Evolutionary conservation across 2,113 vertebrate species (phyloP), one percentile per base, ranked within the genome.

Genomic region (Xyrauchen texanus): DNA sequence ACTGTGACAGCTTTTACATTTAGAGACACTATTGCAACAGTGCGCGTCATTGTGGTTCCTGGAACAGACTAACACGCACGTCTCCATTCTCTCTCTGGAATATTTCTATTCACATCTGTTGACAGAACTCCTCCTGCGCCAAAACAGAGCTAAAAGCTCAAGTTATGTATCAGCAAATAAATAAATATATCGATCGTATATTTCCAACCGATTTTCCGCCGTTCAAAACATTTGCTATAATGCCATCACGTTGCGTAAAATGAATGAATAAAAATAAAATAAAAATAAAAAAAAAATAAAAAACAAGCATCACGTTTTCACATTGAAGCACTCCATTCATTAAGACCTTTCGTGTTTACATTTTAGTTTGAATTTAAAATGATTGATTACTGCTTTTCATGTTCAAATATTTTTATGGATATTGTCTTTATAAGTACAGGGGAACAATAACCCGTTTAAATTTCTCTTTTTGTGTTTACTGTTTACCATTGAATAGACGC

Each of bases 111-210:
- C 66, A 52, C 80, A 87, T 83, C 86, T 84, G 83, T 79, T 84
- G 86, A 88, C 87, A 89, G 79, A 77, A 34, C 76, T 21, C 76
- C 81, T 45, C 70, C 86, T 84, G 83, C 79, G 77, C 45, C 16
- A 46, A 11, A 68, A 58, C 69, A 58, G 6, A 44, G 68, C 68
- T 58, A 46, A 71, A 53, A 15, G 8, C 13, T 15, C 9, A n/a
- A 11, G 34, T 45, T 15, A 10, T 60, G 42, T 8, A 47, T 10
- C 53, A 47, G n/a, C 47, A 72, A 12, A 60, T 16, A 72, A 6
- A 46, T 72, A 58, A 8, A 60, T 45, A 60, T 11, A 12, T 44
- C n/a, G 34, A 49, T 52, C 5, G 11, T 52, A 52, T 13, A 53
- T 69, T 42, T 69, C 7, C 34, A 15, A 44, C 11, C 0, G 3